Evolutionary conservation across 2,113 vertebrate species (phyloP), one percentile per base, ranked within the genome.

Genomic region (Xyliphius kryptos): DNA sequence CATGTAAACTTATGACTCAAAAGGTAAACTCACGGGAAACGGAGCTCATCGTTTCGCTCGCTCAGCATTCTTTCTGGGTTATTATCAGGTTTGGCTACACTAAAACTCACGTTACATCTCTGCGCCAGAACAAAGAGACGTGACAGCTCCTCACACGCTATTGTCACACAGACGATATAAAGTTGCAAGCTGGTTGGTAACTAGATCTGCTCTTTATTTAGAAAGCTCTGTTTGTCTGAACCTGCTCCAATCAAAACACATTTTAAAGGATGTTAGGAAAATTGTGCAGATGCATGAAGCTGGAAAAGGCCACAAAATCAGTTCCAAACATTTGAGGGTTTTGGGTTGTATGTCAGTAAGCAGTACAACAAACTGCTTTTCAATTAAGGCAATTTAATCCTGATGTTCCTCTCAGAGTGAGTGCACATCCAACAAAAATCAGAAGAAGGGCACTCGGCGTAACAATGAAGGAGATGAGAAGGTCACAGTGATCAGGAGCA

Each of bases 1-100:
- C 81, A 82, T 82, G 85, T 84, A 86, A 86, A 85, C 83, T 82
- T 74, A 69, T 69, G 79, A 81, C 73, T 68, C 48, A 65, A 76
- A 72, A 82, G 70, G 83, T 84, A 88, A 86, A 84, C 81, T 80
- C 61, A 64, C 59, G 44, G 77, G 79, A 81, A 83, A 81, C 66
- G n/a, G n/a, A n/a, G n/a, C n/a, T n/a, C n/a, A n/a, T n/a, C n/a
- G n/a, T n/a, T n/a, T n/a, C n/a, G n/a, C n/a, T n/a, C n/a, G n/a
- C n/a, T n/a, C n/a, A n/a, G n/a, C 43, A 13, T 15, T 46, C 13
- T 41, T 46, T 51, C 63, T 26, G 1, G 8, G 2, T 46, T 22
- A 9, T 40, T 9, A 15, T 10, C 22, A 19, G 26, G n/a, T 37
- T 60, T 2, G 20, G 20, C 32, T 74, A 76, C 76, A 78, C 72